Base-by-base conservation (phyloP, 2,113 vertebrate genomes). In the Vulpes lagopus region DNA sequence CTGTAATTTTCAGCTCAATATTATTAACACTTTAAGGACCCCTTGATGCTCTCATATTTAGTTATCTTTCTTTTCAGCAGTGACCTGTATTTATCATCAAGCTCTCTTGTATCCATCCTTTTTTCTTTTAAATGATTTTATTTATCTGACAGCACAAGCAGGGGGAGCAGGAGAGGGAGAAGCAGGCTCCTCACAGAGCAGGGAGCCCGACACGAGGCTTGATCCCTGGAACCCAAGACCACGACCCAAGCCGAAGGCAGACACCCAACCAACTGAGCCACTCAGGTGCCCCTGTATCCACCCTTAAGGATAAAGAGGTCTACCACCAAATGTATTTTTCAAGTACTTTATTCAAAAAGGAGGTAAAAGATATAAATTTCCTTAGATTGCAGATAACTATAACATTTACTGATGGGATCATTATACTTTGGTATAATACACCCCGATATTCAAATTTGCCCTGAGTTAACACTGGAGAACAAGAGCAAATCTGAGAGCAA, bases 301-400 rank as follows among this genome's bases (percentile, higher is more conserved):
- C 32, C 55, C 22, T 86, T 74, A 71, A 71, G 55, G 73, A 51
- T 73, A 86, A 94, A 95, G 64, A 89, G 30, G 1, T 87, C 78
- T 89, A 73, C 51, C 43, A 90, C 43, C n/a, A 80, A 80, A 81
- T 83, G 76, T 51, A 23, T 62, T 80, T 78, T 91, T 65, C 64
- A 84, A 69, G 49, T n/a, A 49, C 57, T 90, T 96, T 95, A 92
- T 64, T 93, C 23, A 76, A 89, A 87, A 91, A 67, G 59, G 17
- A 87, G n/a, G 14, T 55, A 94, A 38, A 32, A 74, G 49, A 71
- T 62, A 51, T 30, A 35, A 23, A 65, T 22, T 91, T 65, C 6
- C 60, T 64, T 85, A 80, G 57, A 38, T n/a, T 89, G 51, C 71
- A 16, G 67, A 16, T 43, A 38, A 86, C 71, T 51, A 0, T 71